These are phyloP conservation scores for Pheosia tremula DNA, from an alignment of 2,888 invertebrate species.

Conservation along the genomic window DNA sequence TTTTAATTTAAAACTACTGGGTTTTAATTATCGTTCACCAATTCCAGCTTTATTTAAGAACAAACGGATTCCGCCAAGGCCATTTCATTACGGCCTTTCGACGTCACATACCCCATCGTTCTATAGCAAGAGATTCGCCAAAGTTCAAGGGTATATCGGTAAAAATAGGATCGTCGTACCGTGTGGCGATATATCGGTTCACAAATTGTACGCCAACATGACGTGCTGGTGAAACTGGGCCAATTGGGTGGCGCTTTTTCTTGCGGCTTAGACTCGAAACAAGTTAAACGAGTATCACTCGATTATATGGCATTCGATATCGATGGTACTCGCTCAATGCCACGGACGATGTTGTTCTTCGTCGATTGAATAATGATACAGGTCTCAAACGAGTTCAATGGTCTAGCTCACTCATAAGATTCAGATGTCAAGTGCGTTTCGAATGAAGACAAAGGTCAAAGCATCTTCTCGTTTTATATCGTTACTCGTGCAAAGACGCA, in stretches of 20 bases:
- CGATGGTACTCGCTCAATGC: constrained; percentile 34
- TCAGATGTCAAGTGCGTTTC: constrained; percentile 2
- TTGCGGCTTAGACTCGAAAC: constrained; percentile 42
- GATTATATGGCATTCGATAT: constrained; percentile 46
- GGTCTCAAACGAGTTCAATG: constrained; percentile 8
- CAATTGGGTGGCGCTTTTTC: constrained; percentile 43
- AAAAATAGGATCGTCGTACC: constrained; percentile 19
- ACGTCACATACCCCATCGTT: constrained; percentile 29
- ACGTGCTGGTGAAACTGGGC: constrained; percentile 42
- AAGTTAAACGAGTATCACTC: constrained; percentile 42
- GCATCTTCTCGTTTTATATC: constrained; percentile 7
- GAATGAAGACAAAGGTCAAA: constrained; percentile 1
- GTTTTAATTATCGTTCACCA: too few species aligned
- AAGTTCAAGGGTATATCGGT: constrained; percentile 45
- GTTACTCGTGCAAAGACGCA: too few species aligned
- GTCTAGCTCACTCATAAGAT: not conserved
- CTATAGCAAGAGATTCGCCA: constrained; percentile 40
- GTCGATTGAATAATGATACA: constrained; percentile 23
- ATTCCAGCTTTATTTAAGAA: not conserved
- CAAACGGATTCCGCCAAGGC: constrained; percentile 11
- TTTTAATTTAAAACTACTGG: too few species aligned
- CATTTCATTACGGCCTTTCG: not conserved
- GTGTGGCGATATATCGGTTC: constrained; percentile 15
- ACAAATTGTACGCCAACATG: constrained; percentile 19
- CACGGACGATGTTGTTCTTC: constrained; percentile 18